Evolutionary conservation across 2,113 vertebrate genomes (phyloP).

Genomic region (Spizaetus ornatus): DNA sequence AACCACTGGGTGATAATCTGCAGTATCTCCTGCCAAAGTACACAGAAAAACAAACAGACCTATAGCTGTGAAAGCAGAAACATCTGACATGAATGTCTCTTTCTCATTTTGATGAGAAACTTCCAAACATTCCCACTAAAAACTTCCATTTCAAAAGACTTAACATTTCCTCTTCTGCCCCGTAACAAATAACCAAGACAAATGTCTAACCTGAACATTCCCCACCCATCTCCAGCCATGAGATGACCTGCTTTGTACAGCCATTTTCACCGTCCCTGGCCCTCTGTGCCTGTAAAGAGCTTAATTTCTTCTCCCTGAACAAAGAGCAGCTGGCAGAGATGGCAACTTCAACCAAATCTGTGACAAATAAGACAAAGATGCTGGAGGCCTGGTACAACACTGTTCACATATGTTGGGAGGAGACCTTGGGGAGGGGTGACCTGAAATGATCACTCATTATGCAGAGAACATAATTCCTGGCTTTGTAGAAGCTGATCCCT

Average conservation of each 20-base stretch:
- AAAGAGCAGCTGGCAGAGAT: neutral
- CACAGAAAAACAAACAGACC: neutral
- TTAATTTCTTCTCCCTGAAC: neutral
- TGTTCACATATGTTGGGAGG: neutral
- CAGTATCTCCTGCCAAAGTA: neutral
- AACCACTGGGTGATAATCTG: neutral
- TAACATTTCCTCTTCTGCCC: neutral
- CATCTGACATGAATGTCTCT: neutral
- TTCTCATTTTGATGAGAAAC: neutral
- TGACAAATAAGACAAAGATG: accelerated
- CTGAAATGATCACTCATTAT: accelerated
- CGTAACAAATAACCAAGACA: neutral
- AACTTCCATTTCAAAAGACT: neutral
- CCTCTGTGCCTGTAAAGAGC: neutral
- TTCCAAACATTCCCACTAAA: neutral
- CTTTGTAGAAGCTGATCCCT: neutral
- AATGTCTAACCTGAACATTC: neutral
- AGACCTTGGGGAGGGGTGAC: neutral
- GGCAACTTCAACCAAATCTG: neutral
- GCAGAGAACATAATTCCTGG: neutral
- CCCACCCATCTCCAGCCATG: neutral
- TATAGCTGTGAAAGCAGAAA: neutral
- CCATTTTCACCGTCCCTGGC: neutral
- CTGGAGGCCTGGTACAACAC: neutral
- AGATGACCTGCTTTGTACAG: neutral